phyloP scores from a whole-genome alignment of 2,888 invertebrate genomes.

The Cosmopolites sordidus region DNA sequence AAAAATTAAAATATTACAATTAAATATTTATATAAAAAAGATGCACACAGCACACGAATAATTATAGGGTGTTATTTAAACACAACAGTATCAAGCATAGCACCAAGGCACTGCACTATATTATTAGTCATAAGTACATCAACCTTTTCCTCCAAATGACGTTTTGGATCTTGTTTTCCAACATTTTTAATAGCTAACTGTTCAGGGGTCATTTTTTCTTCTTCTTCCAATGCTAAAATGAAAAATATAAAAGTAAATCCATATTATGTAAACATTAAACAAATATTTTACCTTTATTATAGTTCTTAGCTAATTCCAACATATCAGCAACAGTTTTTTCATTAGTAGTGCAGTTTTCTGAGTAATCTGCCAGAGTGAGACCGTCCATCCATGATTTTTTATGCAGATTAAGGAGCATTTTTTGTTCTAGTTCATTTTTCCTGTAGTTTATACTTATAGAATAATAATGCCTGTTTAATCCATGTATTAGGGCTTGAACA shows the following conservation, averaged over 20 bases:
- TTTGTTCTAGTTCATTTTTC: constrained; percentile 98
- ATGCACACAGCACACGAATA: too few species aligned
- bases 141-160: constrained; percentile 98
- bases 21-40: too few species aligned
- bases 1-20: too few species aligned
- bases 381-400: constrained; percentile 99
- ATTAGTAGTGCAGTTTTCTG: constrained; percentile 89
- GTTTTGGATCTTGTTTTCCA: constrained; percentile 97
- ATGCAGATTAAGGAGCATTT: constrained; percentile 97
- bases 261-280: neutral
- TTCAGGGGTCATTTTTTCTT: constrained; percentile 99
- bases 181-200: constrained; percentile 99
- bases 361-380: constrained; percentile 83
- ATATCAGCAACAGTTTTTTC: constrained; percentile 93
- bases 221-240: constrained; percentile 81
- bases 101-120: constrained; percentile 95
- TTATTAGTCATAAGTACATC: constrained; percentile 95
- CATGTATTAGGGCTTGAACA: constrained; percentile 98
- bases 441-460: constrained; percentile 99
- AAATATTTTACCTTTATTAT: constrained; percentile 52
- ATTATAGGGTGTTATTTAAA: constrained; percentile 61
- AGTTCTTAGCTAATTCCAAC: constrained; percentile 95
- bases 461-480: constrained; percentile 97
- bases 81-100: constrained; percentile 90
- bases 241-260: neutral